A percentile compares a stretch with the other conserved stretches of the same genome.
phyloP scores from a whole-genome alignment of 2,113 vertebrate species.

The Strigops habroptila region DNA sequence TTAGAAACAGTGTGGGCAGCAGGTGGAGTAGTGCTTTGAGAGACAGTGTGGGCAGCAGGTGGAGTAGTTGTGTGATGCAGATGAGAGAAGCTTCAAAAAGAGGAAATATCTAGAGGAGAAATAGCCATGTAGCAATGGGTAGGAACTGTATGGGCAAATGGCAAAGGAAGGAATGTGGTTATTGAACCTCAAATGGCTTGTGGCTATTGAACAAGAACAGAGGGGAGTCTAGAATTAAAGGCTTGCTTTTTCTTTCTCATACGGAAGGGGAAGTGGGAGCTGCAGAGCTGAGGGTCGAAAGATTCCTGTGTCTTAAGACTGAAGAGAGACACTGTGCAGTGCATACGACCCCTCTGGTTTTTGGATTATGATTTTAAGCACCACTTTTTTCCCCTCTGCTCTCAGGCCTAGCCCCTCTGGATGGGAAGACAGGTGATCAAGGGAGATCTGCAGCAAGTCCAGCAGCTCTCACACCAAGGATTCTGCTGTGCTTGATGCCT shows the following conservation, averaged over 20 bases:
- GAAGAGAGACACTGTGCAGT: not conserved
- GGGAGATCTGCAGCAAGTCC: not conserved
- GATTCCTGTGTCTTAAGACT: not conserved
- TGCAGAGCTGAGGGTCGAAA: not conserved
- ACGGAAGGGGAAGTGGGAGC: not conserved
- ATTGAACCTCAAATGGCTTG: not conserved
- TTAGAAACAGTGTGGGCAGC: not conserved
- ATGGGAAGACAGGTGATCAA: not conserved
- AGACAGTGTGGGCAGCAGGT: not conserved
- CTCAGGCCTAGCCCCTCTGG: not conserved
- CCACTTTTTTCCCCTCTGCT: not conserved
- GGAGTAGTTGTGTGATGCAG: not conserved
- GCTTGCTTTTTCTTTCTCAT: not conserved
- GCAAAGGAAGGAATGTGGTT: not conserved
- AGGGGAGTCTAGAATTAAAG: not conserved
- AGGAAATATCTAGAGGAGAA: not conserved
- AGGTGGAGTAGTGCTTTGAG: not conserved
- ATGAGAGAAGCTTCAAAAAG: not conserved
- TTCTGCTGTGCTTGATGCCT: not conserved
- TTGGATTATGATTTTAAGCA: not conserved
- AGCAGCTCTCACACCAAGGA: not conserved
- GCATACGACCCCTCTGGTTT: not conserved
- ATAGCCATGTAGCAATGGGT: rapidly evolving
- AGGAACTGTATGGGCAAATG: not conserved
- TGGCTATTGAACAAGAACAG: not conserved